Conservation (phyloP, 2,113 vertebrate species). For the Glareola pratincola region DNA sequence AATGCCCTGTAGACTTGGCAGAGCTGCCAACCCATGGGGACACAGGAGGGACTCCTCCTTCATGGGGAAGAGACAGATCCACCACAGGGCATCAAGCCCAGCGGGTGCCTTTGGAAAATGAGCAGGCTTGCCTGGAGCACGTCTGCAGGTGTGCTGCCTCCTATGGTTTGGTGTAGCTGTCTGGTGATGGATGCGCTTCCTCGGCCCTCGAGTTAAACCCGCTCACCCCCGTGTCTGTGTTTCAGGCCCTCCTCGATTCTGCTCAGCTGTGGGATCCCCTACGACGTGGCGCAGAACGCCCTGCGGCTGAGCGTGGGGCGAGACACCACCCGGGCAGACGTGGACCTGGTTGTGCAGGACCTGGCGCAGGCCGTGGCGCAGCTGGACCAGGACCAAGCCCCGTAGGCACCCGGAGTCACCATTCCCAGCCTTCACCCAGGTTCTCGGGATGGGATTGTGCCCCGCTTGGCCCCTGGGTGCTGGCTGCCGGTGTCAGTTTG, state of each 20-base stretch:
- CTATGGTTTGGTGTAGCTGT: fast-evolving
- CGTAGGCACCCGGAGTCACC: fast-evolving
- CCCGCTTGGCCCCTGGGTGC: background rate
- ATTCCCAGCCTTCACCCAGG: background rate
- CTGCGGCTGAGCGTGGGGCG: slow-evolving; percentile 90
- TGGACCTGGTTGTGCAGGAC: slow-evolving; percentile 87
- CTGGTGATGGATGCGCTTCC: background rate
- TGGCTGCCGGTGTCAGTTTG: background rate
- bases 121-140: background rate
- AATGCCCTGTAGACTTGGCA: background rate
- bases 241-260: slow-evolving; percentile 89
- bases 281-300: slow-evolving; percentile 81
- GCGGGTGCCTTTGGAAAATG: background rate
- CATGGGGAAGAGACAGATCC: background rate
- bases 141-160: background rate
- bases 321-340: slow-evolving; percentile 78
- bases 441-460: background rate
- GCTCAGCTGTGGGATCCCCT: slow-evolving; percentile 83
- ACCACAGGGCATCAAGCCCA: background rate
- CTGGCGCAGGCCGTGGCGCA: slow-evolving; percentile 78
- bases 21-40: background rate
- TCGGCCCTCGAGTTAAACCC: fast-evolving
- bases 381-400: slow-evolving; percentile 63
- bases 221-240: fast-evolving
- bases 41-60: fast-evolving